These are phyloP conservation scores for Limulus polyphemus DNA, from an alignment of 2,888 invertebrate species.

Conservation along the genomic window DNA sequence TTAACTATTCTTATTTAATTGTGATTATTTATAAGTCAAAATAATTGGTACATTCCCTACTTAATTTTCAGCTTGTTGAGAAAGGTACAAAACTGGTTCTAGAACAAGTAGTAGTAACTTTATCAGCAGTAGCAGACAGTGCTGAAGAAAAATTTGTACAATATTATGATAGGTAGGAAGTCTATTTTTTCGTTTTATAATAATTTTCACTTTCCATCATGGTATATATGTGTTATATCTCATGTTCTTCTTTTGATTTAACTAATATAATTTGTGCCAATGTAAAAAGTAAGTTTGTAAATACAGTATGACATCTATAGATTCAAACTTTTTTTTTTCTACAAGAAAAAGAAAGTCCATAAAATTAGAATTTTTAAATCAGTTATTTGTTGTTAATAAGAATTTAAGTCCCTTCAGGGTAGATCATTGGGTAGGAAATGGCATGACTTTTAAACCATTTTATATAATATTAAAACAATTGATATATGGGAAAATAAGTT, in stretches of 20 bases:
- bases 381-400: too few species aligned
- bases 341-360: too few species aligned
- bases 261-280: background rate
- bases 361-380: too few species aligned
- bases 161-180: conserved; percentile 69
- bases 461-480: too few species aligned
- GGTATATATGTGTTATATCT: too few species aligned
- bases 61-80: conserved; percentile 54
- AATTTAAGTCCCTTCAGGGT: too few species aligned
- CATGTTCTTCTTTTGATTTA: conserved; percentile 4
- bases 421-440: too few species aligned
- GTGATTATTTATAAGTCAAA: background rate
- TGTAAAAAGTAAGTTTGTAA: too few species aligned
- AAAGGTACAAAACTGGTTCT: conserved; percentile 89
- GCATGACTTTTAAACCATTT: too few species aligned
- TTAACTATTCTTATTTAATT: background rate
- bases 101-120: conserved; percentile 96
- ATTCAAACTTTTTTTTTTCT: too few species aligned
- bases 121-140: conserved; percentile 96
- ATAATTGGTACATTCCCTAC: background rate
- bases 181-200: conserved; percentile 13
- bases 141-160: conserved; percentile 88
- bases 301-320: too few species aligned
- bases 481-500: too few species aligned
- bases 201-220: conserved; percentile 1